Conservation (phyloP, 2,888 invertebrate species). For the Tridacna crocea region DNA sequence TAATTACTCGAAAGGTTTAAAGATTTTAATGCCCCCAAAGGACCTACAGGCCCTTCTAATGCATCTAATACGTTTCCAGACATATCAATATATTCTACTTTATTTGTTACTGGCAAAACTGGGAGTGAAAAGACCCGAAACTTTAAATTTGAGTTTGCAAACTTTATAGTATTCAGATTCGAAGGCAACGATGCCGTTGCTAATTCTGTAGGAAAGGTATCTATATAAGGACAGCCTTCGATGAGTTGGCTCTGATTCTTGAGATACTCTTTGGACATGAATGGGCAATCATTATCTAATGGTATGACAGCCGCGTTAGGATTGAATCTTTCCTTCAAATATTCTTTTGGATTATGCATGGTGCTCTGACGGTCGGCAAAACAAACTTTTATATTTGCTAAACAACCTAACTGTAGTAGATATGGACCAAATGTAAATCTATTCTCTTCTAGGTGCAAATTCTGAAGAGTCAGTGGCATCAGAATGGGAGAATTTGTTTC, state of each 20-base stretch:
- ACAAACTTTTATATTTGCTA: background rate
- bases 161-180: background rate
- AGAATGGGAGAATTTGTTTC: background rate
- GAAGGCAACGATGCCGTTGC: background rate
- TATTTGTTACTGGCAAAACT: background rate
- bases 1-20: constrained; percentile 36
- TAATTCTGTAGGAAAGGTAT: background rate
- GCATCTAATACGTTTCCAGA: constrained; percentile 31
- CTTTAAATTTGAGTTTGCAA: no score
- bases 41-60: constrained; percentile 19
- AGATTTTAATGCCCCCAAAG: constrained; percentile 15
- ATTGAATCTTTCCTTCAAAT: background rate
- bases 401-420: constrained; percentile 1
- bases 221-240: background rate
- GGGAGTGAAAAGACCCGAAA: no score
- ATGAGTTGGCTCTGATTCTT: background rate
- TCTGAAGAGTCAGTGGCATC: background rate
- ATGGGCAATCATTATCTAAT: background rate
- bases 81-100: background rate
- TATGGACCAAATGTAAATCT: constrained; percentile 10
- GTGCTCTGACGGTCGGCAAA: background rate
- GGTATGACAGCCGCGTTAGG: no score
- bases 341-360: background rate
- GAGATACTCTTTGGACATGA: background rate
- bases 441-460: background rate